phyloP scores from a whole-genome alignment of 2,113 vertebrate genomes.

The Bos indicus region DNA sequence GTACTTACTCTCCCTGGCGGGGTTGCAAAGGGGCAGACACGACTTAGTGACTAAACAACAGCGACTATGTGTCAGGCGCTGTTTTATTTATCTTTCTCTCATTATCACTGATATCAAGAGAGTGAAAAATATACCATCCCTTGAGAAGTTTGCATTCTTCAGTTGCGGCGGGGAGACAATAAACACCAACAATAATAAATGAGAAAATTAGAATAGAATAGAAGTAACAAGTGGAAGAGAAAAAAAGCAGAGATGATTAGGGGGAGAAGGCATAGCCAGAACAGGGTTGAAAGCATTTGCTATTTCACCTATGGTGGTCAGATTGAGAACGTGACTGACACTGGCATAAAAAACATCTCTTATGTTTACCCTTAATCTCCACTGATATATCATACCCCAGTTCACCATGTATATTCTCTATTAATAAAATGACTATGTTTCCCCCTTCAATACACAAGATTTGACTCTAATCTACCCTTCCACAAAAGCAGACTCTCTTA shows the following conservation, averaged over 20 bases:
- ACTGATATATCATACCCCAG: neutral
- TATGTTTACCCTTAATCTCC: neutral
- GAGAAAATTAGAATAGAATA: neutral
- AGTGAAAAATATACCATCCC: neutral
- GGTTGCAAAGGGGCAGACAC: neutral
- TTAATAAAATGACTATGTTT: neutral
- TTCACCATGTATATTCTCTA: neutral
- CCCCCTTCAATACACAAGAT: neutral
- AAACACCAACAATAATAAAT: constrained; percentile 22
- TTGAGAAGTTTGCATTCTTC: neutral
- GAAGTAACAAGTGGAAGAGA: neutral
- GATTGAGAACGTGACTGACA: neutral
- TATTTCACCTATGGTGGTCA: neutral
- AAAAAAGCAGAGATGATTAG: neutral
- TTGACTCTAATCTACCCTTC: neutral
- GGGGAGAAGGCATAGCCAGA: neutral
- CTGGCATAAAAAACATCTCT: neutral
- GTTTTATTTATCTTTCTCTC: neutral
- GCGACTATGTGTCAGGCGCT: neutral
- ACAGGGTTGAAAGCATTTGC: neutral
- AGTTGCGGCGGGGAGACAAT: neutral
- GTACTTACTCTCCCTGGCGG: neutral
- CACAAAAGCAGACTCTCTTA: neutral
- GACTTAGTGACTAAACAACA: neutral
- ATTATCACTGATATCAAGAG: neutral